Evolutionary conservation across 2,888 invertebrate species (phyloP), one percentile per base, ranked within the genome.

Genomic region (Diarsia mendica): DNA sequence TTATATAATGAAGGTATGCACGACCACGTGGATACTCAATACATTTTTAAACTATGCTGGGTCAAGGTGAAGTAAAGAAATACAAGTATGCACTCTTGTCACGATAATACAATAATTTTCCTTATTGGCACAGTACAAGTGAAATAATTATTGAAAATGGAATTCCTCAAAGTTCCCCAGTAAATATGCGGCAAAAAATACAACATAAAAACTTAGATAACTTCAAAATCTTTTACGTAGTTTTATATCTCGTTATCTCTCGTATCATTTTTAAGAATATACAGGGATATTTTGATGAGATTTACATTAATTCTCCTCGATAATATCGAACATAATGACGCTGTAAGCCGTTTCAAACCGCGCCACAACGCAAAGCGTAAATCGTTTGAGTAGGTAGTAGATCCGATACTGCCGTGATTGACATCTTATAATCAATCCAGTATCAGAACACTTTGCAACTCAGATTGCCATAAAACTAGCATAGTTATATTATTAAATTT

Each of bases 21-120:
- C 33, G 58, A 33, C 55, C 10, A 28, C 33, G n/a, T 23, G 39
- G 3, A n/a, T 8, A 39, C 61, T 48, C 11, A 23, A 66, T 33
- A 10, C 4, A 39, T 63, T 67, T 71, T 61, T 33, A 23, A 46
- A 72, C 18, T 15, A 49, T 44, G 23, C 18, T 39, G 67, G 80
- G 75, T 80, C 80, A 67, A 79, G 63, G 80, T 20, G 20, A 44
- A 58, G 39, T 39, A 71, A 53, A 53, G 33, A 74, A 68, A 58
- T 51, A 66, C 4, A 67, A 68, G 39, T 68, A 65, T 48, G 51
- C n/a, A 53, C 13, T 39, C 49, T 69, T 58, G 66, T 63, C 46
- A 69, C 80, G 33, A 58, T 75, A 80, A 13, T 61, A 28, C 15
- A 55, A 66, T 58, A 61, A n/a, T 75, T 70, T 64, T 79, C 75